Base-by-base conservation (phyloP, 2,888 invertebrate species). In the Perdita meconis region DNA sequence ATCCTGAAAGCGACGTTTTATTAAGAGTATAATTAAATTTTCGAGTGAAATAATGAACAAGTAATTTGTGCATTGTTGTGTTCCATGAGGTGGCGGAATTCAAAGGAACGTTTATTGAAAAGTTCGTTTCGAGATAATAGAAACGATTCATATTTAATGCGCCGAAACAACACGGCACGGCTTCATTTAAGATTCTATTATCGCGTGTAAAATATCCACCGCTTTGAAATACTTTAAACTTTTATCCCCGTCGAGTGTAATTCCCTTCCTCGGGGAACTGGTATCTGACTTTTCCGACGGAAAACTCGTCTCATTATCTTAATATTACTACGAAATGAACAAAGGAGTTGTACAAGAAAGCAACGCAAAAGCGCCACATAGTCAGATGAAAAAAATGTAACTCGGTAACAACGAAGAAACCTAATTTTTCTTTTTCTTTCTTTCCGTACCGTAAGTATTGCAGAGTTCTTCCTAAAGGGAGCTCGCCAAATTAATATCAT, bases 141-240 rank as follows among this genome's bases (percentile, higher is more conserved):
- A 63, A 19, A 26, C 40, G 22, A 68, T 67, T 51, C 38, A 75
- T 68, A 63, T 44, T 53, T 75, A 77, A 74, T 68, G 57, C 44
- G 6, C 13, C n/a, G 76, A 16, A 63, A 59, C 75, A 36, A 68
- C 68, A 13, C 30, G 24, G 8, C 40, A 16, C n/a, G 16, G 36
- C 51, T 60, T 75, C 75, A 75, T 75, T 73, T 16, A 12, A 56
- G 66, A 75, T 75, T 75, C 73, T 73, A 75, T 75, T 75, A 75
- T 66, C 60, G 73, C 26, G 73, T 75, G 73, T 75, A 73, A 75
- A 75, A 75, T 75, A 73, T 61, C 66, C 73, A 66, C 60, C 47
- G 66, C 60, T 66, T 60, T 42, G 66, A 73, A 75, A 66, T 73
- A 56, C 60, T 60, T 73, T 55, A 73, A 75, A 75, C 47, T 73